Evolutionary conservation across 2,888 invertebrate genomes (phyloP).

Genomic region (Cataglyphis cursor): DNA sequence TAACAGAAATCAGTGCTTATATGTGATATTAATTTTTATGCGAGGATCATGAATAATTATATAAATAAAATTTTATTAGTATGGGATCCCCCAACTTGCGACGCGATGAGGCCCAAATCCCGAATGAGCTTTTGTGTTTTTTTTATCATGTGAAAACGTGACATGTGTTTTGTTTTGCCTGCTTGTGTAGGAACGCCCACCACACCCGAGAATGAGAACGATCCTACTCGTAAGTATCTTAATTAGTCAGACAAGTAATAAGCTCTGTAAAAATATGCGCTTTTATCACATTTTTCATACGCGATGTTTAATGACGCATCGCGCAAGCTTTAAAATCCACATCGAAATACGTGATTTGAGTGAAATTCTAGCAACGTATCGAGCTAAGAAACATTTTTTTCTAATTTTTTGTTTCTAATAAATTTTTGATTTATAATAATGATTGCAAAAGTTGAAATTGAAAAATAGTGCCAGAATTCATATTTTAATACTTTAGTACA

Average conservation of each 20-base stretch:
- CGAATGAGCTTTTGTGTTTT: constrained; percentile 83
- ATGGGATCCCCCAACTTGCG: constrained; percentile 14
- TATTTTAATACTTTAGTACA: neutral
- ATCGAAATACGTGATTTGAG: constrained; percentile 1
- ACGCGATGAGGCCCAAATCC: constrained; percentile 68
- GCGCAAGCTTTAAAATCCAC: neutral
- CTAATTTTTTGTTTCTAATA: neutral
- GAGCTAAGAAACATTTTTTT: neutral
- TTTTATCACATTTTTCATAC: constrained; percentile 22
- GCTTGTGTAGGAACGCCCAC: constrained; percentile 87
- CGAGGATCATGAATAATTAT: neutral
- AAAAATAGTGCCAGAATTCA: neutral
- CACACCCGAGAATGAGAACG: constrained; percentile 88
- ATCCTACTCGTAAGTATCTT: constrained; percentile 88
- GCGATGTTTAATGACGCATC: neutral
- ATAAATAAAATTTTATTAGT: constrained; percentile 14
- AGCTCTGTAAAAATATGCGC: constrained; percentile 41
- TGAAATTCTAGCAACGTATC: neutral
- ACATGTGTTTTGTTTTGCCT: constrained; percentile 86
- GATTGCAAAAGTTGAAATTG: neutral
- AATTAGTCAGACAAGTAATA: constrained; percentile 62
- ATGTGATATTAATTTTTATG: neutral
- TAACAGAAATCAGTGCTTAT: neutral
- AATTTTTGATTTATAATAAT: neutral
- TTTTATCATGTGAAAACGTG: constrained; percentile 84